Evolutionary conservation across 2,797 vertebrate genomes (phyloP).

Genomic region (Sebastes taczanowskii): DNA sequence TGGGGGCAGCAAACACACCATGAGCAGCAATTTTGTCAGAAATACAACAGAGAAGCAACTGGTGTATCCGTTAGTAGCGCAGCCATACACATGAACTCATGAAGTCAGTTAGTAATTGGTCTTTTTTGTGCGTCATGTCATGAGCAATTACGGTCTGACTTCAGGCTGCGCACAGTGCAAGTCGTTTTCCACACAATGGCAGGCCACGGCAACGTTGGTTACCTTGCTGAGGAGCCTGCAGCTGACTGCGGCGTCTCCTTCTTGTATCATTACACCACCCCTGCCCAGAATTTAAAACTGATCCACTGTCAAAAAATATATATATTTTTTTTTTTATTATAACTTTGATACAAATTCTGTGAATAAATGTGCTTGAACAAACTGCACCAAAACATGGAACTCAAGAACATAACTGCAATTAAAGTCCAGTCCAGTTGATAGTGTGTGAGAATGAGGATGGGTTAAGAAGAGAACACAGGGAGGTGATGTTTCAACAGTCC

Average conservation of each 20-base stretch:
- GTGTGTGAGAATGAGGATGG: constrained; percentile 29
- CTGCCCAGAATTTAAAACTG: not conserved
- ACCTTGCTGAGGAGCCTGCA: not conserved
- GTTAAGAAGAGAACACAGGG: constrained; percentile 31
- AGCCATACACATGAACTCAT: not conserved
- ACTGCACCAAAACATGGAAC: not conserved
- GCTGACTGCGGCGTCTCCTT: not conserved
- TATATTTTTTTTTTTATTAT: too few species aligned
- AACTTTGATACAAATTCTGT: not conserved
- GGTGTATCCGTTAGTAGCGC: not conserved
- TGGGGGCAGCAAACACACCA: not conserved
- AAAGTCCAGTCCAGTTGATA: constrained; percentile 7
- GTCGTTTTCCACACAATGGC: not conserved
- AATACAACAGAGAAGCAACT: not conserved
- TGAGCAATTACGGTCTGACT: not conserved
- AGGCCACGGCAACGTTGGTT: not conserved
- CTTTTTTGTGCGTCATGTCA: not conserved
- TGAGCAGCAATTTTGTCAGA: not conserved
- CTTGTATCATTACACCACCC: not conserved
- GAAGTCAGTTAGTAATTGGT: not conserved
- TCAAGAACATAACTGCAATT: not conserved
- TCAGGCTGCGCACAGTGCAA: not conserved
- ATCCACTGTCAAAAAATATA: not conserved
- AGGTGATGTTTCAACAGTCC: constrained; percentile 29
- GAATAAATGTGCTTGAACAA: not conserved